These are phyloP conservation scores for Liolophura sinensis DNA, from an alignment of 1,140 invertebrate species.

Conservation along the genomic window DNA sequence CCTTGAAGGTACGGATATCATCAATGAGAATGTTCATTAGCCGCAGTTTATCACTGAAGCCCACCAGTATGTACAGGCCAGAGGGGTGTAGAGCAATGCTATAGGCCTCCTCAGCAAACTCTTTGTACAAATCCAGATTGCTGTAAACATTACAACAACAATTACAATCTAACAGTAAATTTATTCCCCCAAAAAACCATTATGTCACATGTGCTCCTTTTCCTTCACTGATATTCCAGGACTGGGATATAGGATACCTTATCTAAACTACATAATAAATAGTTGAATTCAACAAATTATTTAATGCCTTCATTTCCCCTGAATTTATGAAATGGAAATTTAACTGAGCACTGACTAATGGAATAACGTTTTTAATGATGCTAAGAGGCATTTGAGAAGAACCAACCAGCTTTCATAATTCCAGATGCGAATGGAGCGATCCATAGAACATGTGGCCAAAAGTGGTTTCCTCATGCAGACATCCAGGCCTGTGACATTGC, in stretches of 20 bases:
- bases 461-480: slow-evolving; percentile 86
- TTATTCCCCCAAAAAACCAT: too few relatives aligned
- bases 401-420: slow-evolving; percentile 75
- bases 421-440: slow-evolving; percentile 85
- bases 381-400: neutral
- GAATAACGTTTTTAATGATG: too few relatives aligned
- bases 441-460: slow-evolving; percentile 81
- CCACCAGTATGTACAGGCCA: slow-evolving; percentile 83
- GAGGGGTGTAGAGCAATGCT: slow-evolving; percentile 79
- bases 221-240: too few relatives aligned
- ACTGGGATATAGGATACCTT: too few relatives aligned
- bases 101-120: slow-evolving; percentile 80
- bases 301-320: too few relatives aligned
- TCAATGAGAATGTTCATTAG: slow-evolving; percentile 85
- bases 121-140: slow-evolving; percentile 74
- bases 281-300: too few relatives aligned
- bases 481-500: slow-evolving; percentile 75
- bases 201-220: too few relatives aligned
- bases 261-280: too few relatives aligned
- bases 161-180: neutral
- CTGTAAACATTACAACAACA: slow-evolving; percentile 23
- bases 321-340: too few relatives aligned
- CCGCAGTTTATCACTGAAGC: slow-evolving; percentile 87
- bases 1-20: slow-evolving; percentile 76
- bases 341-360: too few relatives aligned